phyloP scores from a whole-genome alignment of 1,140 invertebrate species.

The Acromyrmex echinatior region DNA sequence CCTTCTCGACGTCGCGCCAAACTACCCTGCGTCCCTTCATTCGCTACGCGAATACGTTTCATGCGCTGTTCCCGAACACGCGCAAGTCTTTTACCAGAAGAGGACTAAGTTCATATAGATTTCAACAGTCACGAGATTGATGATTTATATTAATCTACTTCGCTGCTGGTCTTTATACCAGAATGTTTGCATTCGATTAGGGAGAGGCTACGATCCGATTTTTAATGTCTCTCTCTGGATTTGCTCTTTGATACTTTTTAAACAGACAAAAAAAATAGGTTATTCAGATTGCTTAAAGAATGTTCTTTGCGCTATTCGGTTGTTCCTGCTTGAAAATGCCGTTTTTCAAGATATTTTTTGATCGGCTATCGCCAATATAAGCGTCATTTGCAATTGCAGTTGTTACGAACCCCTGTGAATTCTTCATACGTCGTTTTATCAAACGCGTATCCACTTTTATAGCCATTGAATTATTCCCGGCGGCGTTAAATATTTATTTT shows the following conservation, averaged over 20 bases:
- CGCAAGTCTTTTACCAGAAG: constrained; percentile 49
- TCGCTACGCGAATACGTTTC: neutral
- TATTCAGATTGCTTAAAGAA: neutral
- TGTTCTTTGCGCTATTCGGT: neutral
- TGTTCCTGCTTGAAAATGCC: neutral
- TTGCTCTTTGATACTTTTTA: neutral
- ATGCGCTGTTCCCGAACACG: neutral
- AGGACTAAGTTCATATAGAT: constrained; percentile 24
- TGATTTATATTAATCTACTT: neutral
- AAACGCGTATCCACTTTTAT: constrained; percentile 50
- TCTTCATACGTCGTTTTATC: constrained; percentile 41
- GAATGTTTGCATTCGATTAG: neutral
- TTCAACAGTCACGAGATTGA: constrained; percentile 4
- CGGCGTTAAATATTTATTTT: constrained; percentile 54
- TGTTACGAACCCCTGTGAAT: constrained; percentile 38
- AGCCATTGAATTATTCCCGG: constrained; percentile 45
- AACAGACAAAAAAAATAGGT: neutral
- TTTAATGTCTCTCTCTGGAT: neutral
- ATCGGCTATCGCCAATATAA: constrained; percentile 22
- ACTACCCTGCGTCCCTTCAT: constrained; percentile 41
- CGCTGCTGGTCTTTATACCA: neutral
- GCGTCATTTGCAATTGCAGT: constrained; percentile 20
- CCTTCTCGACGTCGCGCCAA: constrained; percentile 51
- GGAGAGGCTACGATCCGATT: neutral
- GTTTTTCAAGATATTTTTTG: constrained; percentile 1